Evolutionary conservation across 1,140 invertebrate genomes (phyloP).

Genomic region (Bactericera cockerelli): DNA sequence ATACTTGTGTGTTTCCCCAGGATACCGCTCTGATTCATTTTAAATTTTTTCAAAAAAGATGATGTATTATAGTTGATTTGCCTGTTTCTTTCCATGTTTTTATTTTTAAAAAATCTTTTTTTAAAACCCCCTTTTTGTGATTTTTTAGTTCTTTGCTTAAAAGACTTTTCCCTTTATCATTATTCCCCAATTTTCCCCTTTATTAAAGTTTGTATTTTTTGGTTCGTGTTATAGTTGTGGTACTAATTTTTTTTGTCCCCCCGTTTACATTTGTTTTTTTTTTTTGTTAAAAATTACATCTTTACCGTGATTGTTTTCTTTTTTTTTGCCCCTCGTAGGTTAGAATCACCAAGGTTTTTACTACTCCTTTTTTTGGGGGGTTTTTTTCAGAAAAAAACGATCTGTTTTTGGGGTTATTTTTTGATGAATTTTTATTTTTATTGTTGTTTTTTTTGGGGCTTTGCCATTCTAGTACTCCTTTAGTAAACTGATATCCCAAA

Average conservation of each 20-base stretch:
- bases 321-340: no score
- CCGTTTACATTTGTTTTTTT: no score
- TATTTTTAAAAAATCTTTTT: conserved; percentile 12
- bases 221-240: no score
- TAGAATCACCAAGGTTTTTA: no score
- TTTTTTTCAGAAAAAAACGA: conserved; percentile 8
- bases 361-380: no score
- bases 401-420: conserved; percentile 4
- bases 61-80: background rate
- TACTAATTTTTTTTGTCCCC: no score
- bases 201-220: no score
- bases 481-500: conserved; percentile 67
- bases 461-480: conserved; percentile 81
- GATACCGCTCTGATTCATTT: background rate
- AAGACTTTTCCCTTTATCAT: no score
- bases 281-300: no score
- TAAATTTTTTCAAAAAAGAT: background rate
- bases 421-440: background rate
- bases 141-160: no score
- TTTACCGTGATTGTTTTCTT: no score
- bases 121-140: background rate
- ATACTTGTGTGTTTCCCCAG: background rate
- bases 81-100: background rate
- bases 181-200: no score
- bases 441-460: conserved; percentile 33